Conservation (phyloP, 2,797 vertebrate genomes). For the Melanogrammus aeglefinus region DNA sequence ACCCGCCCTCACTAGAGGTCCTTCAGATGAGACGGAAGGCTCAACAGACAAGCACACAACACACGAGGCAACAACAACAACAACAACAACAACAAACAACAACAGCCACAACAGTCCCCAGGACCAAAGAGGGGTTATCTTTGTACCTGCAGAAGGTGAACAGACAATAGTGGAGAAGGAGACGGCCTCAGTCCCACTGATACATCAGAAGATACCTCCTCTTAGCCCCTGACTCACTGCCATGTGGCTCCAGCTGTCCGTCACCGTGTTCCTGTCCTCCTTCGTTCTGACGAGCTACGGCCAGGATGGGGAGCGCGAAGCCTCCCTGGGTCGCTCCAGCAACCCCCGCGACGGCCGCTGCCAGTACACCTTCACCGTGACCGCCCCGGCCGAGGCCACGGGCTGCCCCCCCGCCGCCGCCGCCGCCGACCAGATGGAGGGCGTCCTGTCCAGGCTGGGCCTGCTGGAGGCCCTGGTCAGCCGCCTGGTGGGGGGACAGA, state of each 20-base stretch:
- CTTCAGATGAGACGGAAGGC: not conserved
- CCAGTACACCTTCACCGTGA: constrained; percentile 85
- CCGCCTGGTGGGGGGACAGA: constrained; percentile 49
- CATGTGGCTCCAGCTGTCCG: constrained; percentile 62
- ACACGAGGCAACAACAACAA: not conserved
- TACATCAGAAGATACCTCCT: not conserved
- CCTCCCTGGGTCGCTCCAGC: constrained; percentile 66
- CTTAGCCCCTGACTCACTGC: not conserved
- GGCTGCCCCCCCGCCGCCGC: constrained; percentile 63
- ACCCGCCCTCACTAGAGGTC: constrained; percentile 36
- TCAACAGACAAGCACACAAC: not conserved
- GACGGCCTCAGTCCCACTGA: not conserved
- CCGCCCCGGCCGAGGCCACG: constrained; percentile 72
- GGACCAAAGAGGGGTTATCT: not conserved
- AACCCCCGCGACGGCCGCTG: constrained; percentile 72
- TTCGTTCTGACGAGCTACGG: constrained; percentile 36
- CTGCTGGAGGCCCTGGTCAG: constrained; percentile 77
- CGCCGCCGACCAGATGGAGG: constrained; percentile 62
- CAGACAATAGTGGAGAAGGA: not conserved
- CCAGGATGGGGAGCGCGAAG: constrained; percentile 55
- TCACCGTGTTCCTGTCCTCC: constrained; percentile 60
- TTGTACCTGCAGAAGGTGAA: too few species aligned
- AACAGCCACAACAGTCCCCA: not conserved
- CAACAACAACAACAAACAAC: not conserved
- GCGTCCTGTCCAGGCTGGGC: constrained; percentile 68